Percentiles rank a stretch among this genome's conserved stretches.
Conservation (phyloP, 2,113 vertebrate species). For the Perca flavescens region DNA sequence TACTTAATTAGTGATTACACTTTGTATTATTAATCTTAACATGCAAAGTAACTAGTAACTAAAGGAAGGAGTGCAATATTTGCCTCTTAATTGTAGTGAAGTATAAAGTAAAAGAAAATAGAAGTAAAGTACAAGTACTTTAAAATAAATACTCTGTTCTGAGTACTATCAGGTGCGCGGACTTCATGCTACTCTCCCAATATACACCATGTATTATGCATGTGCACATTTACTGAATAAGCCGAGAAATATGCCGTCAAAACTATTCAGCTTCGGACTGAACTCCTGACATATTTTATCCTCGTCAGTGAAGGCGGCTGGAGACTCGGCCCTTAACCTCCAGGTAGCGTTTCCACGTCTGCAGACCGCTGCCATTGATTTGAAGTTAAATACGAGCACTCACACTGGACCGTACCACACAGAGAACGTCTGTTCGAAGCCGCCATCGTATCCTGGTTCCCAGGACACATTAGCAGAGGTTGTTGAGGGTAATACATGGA, state of each 20-base stretch:
- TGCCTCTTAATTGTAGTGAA: neutral
- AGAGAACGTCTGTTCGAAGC: conserved; percentile 99
- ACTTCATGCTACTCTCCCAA: conserved; percentile 1
- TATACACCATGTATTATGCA: conserved; percentile 44
- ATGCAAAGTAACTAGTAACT: neutral
- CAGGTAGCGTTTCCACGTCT: conserved; percentile 32
- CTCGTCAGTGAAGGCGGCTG: neutral
- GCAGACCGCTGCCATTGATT: conserved; percentile 37
- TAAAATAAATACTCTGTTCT: neutral
- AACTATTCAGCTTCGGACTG: conserved; percentile 33
- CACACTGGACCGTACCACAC: conserved; percentile 99
- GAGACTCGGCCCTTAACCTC: neutral
- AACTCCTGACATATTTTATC: conserved; percentile 23
- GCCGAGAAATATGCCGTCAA: conserved; percentile 22
- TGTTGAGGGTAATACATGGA: conserved; percentile 92
- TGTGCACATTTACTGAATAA: conserved; percentile 7
- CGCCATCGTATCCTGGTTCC: conserved; percentile 98
- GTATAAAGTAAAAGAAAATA: neutral
- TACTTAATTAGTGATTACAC: neutral
- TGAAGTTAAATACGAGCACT: conserved; percentile 84
- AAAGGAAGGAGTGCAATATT: neutral
- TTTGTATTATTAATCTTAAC: neutral
- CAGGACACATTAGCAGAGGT: conserved; percentile 98
- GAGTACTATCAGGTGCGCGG: neutral
- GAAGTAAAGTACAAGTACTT: neutral